Percentiles rank a stretch among this genome's conserved stretches.
phyloP scores from a whole-genome alignment of 2,797 vertebrate genomes.

The Acridotheres tristis region DNA sequence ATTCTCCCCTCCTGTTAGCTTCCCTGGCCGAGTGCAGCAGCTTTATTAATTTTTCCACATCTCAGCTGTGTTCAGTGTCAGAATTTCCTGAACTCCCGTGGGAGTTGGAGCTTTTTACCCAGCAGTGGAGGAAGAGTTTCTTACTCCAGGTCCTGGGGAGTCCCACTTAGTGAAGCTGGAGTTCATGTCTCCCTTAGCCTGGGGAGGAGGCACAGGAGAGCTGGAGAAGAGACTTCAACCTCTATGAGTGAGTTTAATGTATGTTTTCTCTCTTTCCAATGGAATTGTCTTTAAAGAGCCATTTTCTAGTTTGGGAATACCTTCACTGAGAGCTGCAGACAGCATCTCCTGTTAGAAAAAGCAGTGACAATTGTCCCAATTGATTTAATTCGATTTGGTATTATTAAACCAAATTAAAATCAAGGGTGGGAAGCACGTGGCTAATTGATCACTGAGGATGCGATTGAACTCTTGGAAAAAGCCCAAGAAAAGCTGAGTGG shows the following conservation, averaged over 20 bases:
- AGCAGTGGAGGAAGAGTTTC: neutral
- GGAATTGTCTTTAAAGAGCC: neutral
- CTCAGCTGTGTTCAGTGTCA: neutral
- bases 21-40: neutral
- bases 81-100: conserved; percentile 21
- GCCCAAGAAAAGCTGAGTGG: neutral
- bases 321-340: neutral
- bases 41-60: conserved; percentile 41
- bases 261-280: neutral
- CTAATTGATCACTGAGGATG: neutral
- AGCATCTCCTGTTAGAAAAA: neutral
- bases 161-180: neutral
- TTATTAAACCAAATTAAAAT: neutral
- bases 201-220: neutral
- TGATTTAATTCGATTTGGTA: neutral
- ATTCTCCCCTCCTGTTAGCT: neutral
- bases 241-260: neutral
- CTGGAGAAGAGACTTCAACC: neutral
- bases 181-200: neutral
- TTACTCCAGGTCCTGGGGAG: neutral
- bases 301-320: neutral
- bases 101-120: neutral
- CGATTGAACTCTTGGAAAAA: neutral
- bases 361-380: neutral
- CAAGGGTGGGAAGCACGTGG: neutral